These are phyloP conservation scores for Cricetomys ansorgei DNA, from an alignment of 2,113 vertebrate genomes.

Conservation along the genomic window DNA sequence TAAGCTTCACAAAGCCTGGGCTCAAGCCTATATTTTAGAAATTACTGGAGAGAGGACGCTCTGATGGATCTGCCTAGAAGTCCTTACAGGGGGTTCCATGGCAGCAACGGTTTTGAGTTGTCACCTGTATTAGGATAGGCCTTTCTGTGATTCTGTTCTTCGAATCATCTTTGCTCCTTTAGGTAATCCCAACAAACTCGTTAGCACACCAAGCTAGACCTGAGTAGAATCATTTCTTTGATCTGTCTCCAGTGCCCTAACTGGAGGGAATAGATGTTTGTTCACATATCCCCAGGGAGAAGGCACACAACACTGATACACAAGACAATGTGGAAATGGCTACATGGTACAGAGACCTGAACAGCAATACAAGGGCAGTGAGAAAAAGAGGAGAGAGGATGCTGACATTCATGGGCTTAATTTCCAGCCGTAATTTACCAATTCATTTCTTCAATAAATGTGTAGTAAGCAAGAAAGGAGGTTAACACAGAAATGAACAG, in stretches of 20 bases:
- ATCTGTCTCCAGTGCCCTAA: background rate
- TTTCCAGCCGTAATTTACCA: background rate
- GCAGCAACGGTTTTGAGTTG: background rate
- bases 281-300: background rate
- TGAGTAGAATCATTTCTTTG: background rate
- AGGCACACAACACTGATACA: background rate
- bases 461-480: background rate
- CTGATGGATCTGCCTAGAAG: background rate
- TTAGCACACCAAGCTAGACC: background rate
- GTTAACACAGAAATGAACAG: background rate
- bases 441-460: background rate
- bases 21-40: background rate
- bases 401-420: background rate
- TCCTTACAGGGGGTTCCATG: background rate
- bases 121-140: background rate
- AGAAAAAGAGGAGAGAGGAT: background rate
- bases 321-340: background rate
- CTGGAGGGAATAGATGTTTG: background rate
- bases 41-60: too few species aligned
- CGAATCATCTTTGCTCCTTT: background rate
- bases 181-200: background rate
- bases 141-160: background rate
- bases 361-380: background rate
- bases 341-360: accelerated
- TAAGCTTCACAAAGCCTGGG: background rate